Evolutionary conservation across 2,888 invertebrate species (phyloP), one percentile per base, ranked within the genome.

Genomic region (Congeria kusceri): DNA sequence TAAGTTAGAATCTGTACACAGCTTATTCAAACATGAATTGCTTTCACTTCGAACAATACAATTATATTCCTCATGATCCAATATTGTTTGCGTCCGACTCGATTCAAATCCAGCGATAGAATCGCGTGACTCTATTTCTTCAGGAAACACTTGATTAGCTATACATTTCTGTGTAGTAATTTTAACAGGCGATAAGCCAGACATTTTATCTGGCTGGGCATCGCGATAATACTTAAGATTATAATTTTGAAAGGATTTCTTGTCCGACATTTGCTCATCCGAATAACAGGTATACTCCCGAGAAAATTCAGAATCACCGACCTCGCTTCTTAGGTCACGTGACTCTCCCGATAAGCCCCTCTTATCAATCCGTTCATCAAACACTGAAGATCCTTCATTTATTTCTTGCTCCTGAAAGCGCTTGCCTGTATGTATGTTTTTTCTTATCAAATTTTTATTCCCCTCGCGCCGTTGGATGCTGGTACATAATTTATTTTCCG

Each of bases 121-220:
- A 58, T 81, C 74, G 49, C 44, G 28, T 61, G 77, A 71, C 64
- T 71, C 70, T 70, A 69, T 63, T 66, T 62, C 67, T 80, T 74
- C 80, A 67, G 67, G 77, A 73, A 77, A 59, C 69, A 63, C 49
- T 73, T 74, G 77, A 77, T 73, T 77, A 77, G 58, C 62, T 68
- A 76, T 62, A 76, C 69, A 76, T 74, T 74, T 56, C 77, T 74
- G 77, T 71, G 81, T 70, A 56, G 61, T 73, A 77, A 74, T 74
- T 67, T 81, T 76, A 71, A 74, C 49, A 28, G 44, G 46, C 28
- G 81, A 81, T 81, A 81, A 81, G 68, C 56, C 59, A 49, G 71
- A 63, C 56, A 64, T 63, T 64, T 77, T 63, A 81, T 81, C 81
- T 57, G 57, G 53, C 20, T 62, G 62, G 47, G 63, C 56, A 80